A percentile compares a stretch with the other conserved stretches of the same genome.
Evolutionary conservation across 2,888 invertebrate species (phyloP).

Genomic region (Gisinianus flammeolus): DNA sequence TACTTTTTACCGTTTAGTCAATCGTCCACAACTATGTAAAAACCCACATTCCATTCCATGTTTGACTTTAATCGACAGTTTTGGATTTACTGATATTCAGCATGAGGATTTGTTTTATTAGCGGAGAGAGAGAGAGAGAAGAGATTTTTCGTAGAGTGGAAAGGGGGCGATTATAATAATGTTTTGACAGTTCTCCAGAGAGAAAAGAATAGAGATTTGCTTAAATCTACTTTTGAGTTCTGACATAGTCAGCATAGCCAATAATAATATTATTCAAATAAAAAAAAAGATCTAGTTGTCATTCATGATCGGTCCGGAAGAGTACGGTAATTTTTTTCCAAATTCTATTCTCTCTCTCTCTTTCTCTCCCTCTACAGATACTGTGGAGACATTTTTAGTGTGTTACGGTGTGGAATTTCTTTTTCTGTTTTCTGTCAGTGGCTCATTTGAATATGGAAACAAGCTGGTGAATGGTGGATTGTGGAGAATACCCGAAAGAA

Average conservation of each 20-base stretch:
- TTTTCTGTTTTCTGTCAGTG: not conserved
- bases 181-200: constrained; percentile 42
- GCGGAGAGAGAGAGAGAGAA: too few species aligned
- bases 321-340: not conserved
- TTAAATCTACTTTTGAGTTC: not conserved
- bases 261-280: constrained; percentile 41
- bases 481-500: constrained; percentile 41
- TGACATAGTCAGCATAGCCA: constrained; percentile 17
- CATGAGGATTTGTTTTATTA: too few species aligned
- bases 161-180: too few species aligned
- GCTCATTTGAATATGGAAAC: too few species aligned
- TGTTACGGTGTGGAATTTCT: not conserved
- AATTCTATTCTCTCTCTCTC: constrained; percentile 22
- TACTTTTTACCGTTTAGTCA: too few species aligned
- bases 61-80: too few species aligned
- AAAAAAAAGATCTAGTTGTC: constrained; percentile 38
- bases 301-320: constrained; percentile 31
- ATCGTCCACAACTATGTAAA: too few species aligned
- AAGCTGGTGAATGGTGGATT: too few species aligned
- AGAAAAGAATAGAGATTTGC: not conserved
- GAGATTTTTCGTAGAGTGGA: too few species aligned
- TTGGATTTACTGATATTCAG: too few species aligned
- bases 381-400: constrained; percentile 12
- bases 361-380: not conserved
- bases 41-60: too few species aligned